A percentile compares a stretch with the other conserved stretches of the same genome.
Evolutionary conservation across 2,113 vertebrate species (phyloP).

Genomic region (Anhinga rufa): DNA sequence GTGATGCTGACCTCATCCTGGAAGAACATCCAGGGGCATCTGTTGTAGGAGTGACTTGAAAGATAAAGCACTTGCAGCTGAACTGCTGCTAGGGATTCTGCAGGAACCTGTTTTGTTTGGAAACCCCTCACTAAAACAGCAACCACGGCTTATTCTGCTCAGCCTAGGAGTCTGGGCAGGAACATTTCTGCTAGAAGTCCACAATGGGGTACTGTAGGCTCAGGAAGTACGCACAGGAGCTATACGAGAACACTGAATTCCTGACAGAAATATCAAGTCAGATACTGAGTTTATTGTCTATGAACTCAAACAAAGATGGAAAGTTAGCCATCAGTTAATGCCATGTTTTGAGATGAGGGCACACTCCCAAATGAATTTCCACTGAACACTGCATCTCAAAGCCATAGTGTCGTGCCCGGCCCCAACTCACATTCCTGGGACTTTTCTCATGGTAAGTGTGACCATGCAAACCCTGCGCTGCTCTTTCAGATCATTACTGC

Average conservation of each 20-base stretch:
- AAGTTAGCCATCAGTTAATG: neutral
- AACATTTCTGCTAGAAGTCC: neutral
- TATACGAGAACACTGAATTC: neutral
- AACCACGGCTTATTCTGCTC: neutral
- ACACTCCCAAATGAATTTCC: neutral
- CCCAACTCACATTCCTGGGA: neutral
- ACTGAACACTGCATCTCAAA: neutral
- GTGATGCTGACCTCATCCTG: constrained; percentile 1
- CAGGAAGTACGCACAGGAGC: constrained; percentile 30
- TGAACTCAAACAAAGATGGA: neutral
- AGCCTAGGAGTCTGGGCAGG: neutral
- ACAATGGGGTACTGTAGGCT: neutral
- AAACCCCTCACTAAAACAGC: neutral
- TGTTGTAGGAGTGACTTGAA: neutral
- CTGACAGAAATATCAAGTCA: neutral
- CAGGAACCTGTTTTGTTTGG: neutral
- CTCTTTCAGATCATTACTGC: neutral
- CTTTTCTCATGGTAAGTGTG: neutral
- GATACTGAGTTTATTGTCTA: constrained; percentile 7
- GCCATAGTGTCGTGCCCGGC: neutral
- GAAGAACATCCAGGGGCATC: neutral
- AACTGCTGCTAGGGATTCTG: neutral
- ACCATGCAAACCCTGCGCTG: neutral
- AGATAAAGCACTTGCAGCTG: neutral
- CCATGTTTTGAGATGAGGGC: neutral